Percentiles rank a stretch among this genome's conserved stretches.
phyloP scores from a whole-genome alignment of 2,113 vertebrate genomes.

The Tylochromis polylepis region DNA sequence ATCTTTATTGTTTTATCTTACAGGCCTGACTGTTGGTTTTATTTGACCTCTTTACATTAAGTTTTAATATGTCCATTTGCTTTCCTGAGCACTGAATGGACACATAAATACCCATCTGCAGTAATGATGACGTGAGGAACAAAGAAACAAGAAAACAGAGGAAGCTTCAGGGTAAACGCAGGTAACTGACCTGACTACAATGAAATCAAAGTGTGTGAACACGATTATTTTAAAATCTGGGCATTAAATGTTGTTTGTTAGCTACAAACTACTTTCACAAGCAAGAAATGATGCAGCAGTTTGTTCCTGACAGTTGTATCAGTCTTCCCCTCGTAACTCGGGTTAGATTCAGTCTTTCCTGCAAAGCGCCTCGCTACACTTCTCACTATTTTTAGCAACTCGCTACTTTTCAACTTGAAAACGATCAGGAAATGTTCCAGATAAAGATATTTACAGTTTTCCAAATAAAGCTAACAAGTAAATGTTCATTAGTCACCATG shows the following conservation, averaged over 20 bases:
- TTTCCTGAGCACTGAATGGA: background rate
- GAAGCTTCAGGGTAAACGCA: background rate
- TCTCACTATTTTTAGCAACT: background rate
- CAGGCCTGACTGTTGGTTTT: background rate
- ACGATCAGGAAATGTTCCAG: background rate
- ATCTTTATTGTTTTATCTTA: background rate
- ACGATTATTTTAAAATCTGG: background rate
- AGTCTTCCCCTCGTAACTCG: accelerated
- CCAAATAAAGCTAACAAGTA: too few species aligned
- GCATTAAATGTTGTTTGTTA: background rate
- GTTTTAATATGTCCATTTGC: conserved; percentile 1
- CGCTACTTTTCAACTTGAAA: too few species aligned
- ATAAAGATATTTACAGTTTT: too few species aligned
- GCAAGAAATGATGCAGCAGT: background rate
- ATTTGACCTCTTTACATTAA: background rate
- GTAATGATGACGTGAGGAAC: background rate
- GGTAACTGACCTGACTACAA: background rate
- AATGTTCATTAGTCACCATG: background rate
- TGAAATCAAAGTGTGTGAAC: background rate
- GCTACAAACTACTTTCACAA: background rate
- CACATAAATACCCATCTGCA: background rate
- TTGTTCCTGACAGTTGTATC: background rate
- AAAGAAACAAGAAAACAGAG: background rate
- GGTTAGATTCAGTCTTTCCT: background rate
- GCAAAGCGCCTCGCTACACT: background rate